A percentile compares a stretch with the other conserved stretches of the same genome.
Evolutionary conservation across 2,113 vertebrate genomes (phyloP).

Genomic region (Athene noctua): DNA sequence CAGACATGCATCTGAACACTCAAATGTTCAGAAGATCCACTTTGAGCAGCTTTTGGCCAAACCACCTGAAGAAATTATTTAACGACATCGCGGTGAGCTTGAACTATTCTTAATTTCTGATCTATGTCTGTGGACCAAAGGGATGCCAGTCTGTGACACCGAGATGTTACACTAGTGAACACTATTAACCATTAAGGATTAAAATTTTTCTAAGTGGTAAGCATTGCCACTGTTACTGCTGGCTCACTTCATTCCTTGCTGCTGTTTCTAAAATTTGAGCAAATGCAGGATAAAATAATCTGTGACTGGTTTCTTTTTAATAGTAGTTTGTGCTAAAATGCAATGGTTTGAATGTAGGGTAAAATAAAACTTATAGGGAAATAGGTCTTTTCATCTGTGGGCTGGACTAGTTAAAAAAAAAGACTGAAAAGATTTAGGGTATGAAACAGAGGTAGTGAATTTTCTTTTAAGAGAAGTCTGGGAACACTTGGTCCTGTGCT

Average conservation of each 20-base stretch:
- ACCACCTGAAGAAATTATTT: not conserved
- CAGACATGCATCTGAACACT: not conserved
- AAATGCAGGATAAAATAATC: not conserved
- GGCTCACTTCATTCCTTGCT: not conserved
- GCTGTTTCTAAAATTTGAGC: not conserved
- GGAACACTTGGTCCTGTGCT: not conserved
- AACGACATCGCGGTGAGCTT: not conserved
- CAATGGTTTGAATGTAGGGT: not conserved
- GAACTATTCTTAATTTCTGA: not conserved
- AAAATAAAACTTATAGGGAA: not conserved
- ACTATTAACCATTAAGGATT: not conserved
- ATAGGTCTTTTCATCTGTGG: not conserved
- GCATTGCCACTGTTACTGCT: not conserved
- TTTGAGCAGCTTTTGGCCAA: not conserved
- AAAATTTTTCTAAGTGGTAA: not conserved
- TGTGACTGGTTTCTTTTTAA: not conserved
- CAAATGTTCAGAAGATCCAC: not conserved
- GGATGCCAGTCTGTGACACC: too few species aligned
- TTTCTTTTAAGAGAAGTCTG: not conserved
- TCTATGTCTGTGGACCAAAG: not conserved
- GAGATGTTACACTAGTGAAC: not conserved
- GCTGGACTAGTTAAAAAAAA: not conserved
- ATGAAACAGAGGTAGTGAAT: not conserved
- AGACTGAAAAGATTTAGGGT: not conserved
- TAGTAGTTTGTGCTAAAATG: not conserved